Evolutionary conservation across 2,888 invertebrate species (phyloP).

Genomic region (Netelia melanura): DNA sequence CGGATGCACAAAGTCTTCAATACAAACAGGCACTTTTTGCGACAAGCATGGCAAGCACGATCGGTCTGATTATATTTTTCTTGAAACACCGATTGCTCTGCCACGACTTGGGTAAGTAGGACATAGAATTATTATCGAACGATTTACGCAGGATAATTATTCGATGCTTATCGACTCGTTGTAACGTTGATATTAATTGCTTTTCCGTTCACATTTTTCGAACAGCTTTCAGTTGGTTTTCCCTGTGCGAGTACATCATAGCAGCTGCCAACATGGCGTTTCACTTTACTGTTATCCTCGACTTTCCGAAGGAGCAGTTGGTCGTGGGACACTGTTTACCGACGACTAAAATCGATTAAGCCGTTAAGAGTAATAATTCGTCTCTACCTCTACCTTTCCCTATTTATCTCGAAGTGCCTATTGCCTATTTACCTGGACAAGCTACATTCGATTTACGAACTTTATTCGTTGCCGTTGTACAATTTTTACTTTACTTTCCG

Average conservation of each 20-base stretch:
- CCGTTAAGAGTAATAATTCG: constrained; percentile 52
- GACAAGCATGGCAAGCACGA: constrained; percentile 91
- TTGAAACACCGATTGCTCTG: constrained; percentile 95
- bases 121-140: neutral
- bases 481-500: constrained; percentile 13
- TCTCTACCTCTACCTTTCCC: constrained; percentile 72
- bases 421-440: constrained; percentile 72
- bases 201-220: constrained; percentile 24
- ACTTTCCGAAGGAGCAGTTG: constrained; percentile 93
- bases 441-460: constrained; percentile 13
- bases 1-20: constrained; percentile 83
- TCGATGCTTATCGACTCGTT: neutral
- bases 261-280: constrained; percentile 97
- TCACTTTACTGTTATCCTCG: constrained; percentile 94
- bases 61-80: constrained; percentile 95
- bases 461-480: constrained; percentile 34
- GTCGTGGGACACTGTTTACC: constrained; percentile 89
- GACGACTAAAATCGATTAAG: constrained; percentile 82
- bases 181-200: constrained; percentile 21
- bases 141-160: neutral
- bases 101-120: constrained; percentile 93
- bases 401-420: constrained; percentile 81
- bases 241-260: constrained; percentile 96
- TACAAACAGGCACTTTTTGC: constrained; percentile 91
- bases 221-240: constrained; percentile 97